These are phyloP conservation scores for Suricata suricatta DNA, from an alignment of 2,113 vertebrate species.

Conservation along the genomic window DNA sequence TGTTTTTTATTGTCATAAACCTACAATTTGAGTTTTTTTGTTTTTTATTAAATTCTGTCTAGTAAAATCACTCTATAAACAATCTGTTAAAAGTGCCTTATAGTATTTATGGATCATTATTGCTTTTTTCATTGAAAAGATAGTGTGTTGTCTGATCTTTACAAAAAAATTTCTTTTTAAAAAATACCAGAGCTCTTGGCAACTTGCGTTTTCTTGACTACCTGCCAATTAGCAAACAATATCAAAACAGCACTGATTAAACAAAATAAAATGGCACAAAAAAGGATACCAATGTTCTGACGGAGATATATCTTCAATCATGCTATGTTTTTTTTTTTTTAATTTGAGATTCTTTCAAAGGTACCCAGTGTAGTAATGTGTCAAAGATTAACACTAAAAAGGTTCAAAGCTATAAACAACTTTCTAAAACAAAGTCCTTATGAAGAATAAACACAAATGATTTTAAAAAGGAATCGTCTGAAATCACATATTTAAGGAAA, in stretches of 20 bases:
- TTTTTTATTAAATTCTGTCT: slow-evolving; percentile 81
- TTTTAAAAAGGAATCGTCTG: slow-evolving; percentile 87
- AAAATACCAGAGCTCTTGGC: slow-evolving; percentile 90
- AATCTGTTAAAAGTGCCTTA: slow-evolving; percentile 88
- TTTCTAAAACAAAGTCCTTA: slow-evolving; percentile 88
- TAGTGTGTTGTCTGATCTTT: slow-evolving; percentile 85
- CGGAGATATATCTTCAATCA: slow-evolving; percentile 82
- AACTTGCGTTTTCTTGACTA: slow-evolving; percentile 87
- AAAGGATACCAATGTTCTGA: slow-evolving; percentile 84
- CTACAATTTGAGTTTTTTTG: slow-evolving; percentile 74
- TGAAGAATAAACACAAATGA: slow-evolving; percentile 89
- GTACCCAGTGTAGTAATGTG: slow-evolving; percentile 89
- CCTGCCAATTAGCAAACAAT: slow-evolving; percentile 88
- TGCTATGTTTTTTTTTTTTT: slow-evolving; percentile 83
- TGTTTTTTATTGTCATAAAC: slow-evolving; percentile 69
- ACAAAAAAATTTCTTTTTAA: slow-evolving; percentile 85
- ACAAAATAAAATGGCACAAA: slow-evolving; percentile 84
- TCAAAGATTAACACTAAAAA: slow-evolving; percentile 87
- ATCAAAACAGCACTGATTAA: slow-evolving; percentile 83
- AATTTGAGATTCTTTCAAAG: slow-evolving; percentile 84
- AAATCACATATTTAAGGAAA: slow-evolving; percentile 92
- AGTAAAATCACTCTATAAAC: slow-evolving; percentile 86
- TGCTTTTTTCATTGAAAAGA: slow-evolving; percentile 90
- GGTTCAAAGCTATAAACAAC: slow-evolving; percentile 88
- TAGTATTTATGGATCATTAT: slow-evolving; percentile 88